Evolutionary conservation across 2,888 invertebrate species (phyloP), one percentile per base, ranked within the genome.

Genomic region (Lasiommata megera): DNA sequence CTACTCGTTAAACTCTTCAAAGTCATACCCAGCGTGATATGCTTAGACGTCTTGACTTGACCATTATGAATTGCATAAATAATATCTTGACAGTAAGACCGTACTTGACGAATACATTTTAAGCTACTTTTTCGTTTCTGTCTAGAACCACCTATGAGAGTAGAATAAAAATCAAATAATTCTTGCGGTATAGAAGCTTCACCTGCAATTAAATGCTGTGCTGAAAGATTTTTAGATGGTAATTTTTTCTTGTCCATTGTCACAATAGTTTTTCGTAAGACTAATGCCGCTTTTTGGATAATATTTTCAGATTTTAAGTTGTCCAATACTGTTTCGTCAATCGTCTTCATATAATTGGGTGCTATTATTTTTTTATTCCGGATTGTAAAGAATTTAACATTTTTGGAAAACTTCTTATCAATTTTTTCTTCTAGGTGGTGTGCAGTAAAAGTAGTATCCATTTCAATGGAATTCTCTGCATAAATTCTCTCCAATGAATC

Each of bases 1-100:
- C 43, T 47, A 52, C 67, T 72, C 16, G 70, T 70, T 37, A 74
- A 55, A 57, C 69, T 70, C 60, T 76, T 77, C 40, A 77, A 56
- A 43, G 73, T 56, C 57, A 76, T 64, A 3, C 73, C 75, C 6
- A 78, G 63, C 18, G 59, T 67, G 23, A 73, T 58, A 38, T 66
- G 65, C 51, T 68, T 68, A 7, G 51, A 56, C n/a, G 53, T 56
- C 41, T 60, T 60, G 16, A 56, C 36, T 37, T 31, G 16, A 5
- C 50, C 50, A 40, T 46, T 56, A 9, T 29, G 41, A 48, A 53
- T 28, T 36, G 36, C 43, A 50, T 56, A 50, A 36, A 54, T 54
- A 44, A 54, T 12, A 44, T 44, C 44, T 18, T 31, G 23, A 31
- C 17, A 12, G 18, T 23, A 50, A 18, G 50, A 54, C 23, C 29